Conservation (phyloP, 2,888 invertebrate genomes). For the Drosophila barbarae region DNA sequence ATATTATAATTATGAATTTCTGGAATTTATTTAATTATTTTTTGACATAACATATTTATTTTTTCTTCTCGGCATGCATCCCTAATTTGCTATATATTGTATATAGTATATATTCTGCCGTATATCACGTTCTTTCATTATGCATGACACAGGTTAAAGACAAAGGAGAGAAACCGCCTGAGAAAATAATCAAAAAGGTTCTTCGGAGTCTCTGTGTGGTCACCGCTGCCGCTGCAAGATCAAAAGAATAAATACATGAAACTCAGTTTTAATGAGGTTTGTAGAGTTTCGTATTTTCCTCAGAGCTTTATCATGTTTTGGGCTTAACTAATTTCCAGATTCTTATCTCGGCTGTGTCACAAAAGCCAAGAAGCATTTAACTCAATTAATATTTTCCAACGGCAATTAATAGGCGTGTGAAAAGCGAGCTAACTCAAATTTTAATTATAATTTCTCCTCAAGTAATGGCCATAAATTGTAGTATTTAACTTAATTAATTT, state of each 20-base stretch:
- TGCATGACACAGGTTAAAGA: constrained; percentile 44
- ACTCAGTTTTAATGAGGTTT: constrained; percentile 30
- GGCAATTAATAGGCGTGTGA: constrained; percentile 22
- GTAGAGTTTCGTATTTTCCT: constrained; percentile 15
- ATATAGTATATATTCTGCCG: constrained; percentile 36
- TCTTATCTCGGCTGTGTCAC: constrained; percentile 24
- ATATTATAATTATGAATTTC: neutral
- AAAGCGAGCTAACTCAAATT: neutral
- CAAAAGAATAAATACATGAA: constrained; percentile 36
- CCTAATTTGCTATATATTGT: constrained; percentile 16
- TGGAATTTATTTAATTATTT: neutral
- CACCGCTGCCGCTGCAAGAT: constrained; percentile 28
- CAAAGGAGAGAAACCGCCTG: constrained; percentile 31
- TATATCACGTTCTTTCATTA: constrained; percentile 56
- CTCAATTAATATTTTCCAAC: constrained; percentile 28
- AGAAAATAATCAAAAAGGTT: constrained; percentile 38
- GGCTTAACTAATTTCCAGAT: constrained; percentile 22
- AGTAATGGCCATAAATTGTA: neutral
- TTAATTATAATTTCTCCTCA: neutral
- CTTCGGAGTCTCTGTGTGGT: constrained; percentile 35
- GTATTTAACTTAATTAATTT: neutral
- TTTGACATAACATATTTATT: neutral
- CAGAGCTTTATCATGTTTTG: constrained; percentile 13
- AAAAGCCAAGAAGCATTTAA: constrained; percentile 8
- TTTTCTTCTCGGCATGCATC: neutral